Evolutionary conservation across 2,888 invertebrate species (phyloP).

Genomic region (Tetropium fuscum): DNA sequence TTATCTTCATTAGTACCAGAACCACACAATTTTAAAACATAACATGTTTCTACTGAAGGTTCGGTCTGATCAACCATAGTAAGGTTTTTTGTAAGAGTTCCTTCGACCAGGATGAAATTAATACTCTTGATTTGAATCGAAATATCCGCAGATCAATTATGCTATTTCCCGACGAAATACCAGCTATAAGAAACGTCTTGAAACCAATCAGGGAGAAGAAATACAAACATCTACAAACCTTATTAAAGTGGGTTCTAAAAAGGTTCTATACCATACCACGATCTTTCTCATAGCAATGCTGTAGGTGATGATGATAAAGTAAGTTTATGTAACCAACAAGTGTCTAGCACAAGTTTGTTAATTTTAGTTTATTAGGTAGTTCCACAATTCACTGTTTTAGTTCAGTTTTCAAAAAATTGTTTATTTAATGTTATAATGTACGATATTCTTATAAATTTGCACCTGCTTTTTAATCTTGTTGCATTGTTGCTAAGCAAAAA

Average conservation of each 20-base stretch:
- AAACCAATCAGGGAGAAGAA: not conserved
- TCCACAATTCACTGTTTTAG: not conserved
- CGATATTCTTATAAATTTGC: not conserved
- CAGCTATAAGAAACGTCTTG: not conserved
- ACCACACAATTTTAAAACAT: too few species aligned
- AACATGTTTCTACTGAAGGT: too few species aligned
- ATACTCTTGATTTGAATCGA: constrained; percentile 1
- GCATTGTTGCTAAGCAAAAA: not conserved
- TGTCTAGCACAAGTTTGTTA: not conserved
- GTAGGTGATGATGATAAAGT: not conserved
- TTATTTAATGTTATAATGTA: not conserved
- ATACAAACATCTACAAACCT: not conserved
- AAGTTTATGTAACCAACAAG: not conserved
- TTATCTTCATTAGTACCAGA: too few species aligned
- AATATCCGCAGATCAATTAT: not conserved
- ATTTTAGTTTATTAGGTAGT: constrained; percentile 1
- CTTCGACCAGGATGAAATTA: not conserved
- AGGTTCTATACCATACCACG: not conserved
- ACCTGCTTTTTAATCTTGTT: not conserved
- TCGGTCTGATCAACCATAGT: too few species aligned
- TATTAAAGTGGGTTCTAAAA: not conserved
- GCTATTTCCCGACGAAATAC: not conserved
- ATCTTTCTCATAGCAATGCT: not conserved
- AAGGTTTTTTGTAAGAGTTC: too few species aligned
- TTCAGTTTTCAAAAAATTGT: not conserved